These are phyloP conservation scores for Jaculus jaculus DNA, from an alignment of 2,113 vertebrate genomes.

Conservation along the genomic window DNA sequence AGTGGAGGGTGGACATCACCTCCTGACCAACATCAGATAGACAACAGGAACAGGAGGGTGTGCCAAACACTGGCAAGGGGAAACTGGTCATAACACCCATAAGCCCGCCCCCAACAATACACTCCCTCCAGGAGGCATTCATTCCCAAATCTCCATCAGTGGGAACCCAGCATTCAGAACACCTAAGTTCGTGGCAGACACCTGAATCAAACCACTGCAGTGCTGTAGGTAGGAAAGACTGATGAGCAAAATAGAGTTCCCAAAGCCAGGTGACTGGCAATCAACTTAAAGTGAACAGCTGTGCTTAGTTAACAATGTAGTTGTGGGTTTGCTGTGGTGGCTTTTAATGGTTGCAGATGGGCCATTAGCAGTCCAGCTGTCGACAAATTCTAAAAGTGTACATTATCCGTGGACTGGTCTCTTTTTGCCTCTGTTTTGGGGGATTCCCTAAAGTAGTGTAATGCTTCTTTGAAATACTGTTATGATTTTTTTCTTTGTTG, in stretches of 20 bases:
- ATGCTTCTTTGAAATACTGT: not conserved
- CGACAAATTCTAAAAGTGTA: not conserved
- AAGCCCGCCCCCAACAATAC: no score
- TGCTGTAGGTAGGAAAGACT: not conserved
- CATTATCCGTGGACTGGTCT: not conserved
- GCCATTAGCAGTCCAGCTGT: not conserved
- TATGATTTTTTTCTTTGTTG: not conserved
- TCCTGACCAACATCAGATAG: no score
- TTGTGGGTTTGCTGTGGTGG: not conserved
- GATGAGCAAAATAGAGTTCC: not conserved
- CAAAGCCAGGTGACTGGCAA: not conserved
- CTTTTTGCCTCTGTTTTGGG: not conserved
- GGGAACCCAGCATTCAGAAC: no score
- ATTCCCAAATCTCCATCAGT: no score
- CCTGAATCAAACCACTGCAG: no score
- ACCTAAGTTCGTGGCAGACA: no score
- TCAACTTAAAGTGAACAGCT: not conserved
- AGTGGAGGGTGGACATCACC: no score
- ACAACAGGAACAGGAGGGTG: no score
- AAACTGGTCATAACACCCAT: no score
- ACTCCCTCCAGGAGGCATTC: no score
- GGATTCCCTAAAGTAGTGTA: not conserved
- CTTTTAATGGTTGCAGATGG: not conserved
- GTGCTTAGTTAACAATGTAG: not conserved
- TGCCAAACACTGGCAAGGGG: no score